Conservation (phyloP, 1,140 invertebrate genomes). For the Drosophila quadrilineata region DNA sequence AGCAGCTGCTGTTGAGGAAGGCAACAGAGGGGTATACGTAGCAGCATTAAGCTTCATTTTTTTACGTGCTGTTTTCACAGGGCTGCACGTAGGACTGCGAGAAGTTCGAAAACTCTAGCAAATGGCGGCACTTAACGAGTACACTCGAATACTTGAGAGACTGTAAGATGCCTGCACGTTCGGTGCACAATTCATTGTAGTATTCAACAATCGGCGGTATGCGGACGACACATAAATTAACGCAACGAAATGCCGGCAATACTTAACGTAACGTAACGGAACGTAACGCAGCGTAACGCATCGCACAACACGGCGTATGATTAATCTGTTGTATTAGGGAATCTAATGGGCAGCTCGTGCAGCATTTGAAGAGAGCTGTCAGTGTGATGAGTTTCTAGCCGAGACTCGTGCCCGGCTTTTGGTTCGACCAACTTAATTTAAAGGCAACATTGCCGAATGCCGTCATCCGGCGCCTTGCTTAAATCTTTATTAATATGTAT, state of each 20-base stretch:
- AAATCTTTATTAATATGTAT: slow-evolving; percentile 78
- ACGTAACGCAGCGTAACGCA: slow-evolving; percentile 1
- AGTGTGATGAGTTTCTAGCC: slow-evolving; percentile 9
- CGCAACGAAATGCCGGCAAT: slow-evolving; percentile 26
- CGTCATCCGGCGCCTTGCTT: slow-evolving; percentile 44
- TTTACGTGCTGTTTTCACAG: slow-evolving; percentile 37
- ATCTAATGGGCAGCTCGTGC: slow-evolving; percentile 69
- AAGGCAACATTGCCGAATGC: slow-evolving; percentile 27
- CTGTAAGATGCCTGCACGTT: slow-evolving; percentile 64
- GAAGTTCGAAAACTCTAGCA: slow-evolving; percentile 20
- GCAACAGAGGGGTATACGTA: slow-evolving; percentile 9
- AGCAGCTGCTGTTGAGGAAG: slow-evolving; percentile 36
- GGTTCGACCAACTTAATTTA: slow-evolving; percentile 61
- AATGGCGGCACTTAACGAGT: slow-evolving; percentile 32
- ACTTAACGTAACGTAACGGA: slow-evolving; percentile 64
- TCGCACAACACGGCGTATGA: slow-evolving; percentile 56
- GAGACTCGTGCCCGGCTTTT: too few species aligned
- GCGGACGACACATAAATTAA: slow-evolving; percentile 60
- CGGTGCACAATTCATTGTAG: slow-evolving; percentile 37
- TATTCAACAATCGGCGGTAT: slow-evolving; percentile 44
- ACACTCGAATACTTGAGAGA: slow-evolving; percentile 15
- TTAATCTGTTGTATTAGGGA: slow-evolving; percentile 72
- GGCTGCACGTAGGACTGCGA: not conserved
- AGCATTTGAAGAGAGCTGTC: slow-evolving; percentile 50
- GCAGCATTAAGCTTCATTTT: slow-evolving; percentile 49